Evolutionary conservation across 2,888 invertebrate genomes (phyloP).

Genomic region (Sipha maydis): DNA sequence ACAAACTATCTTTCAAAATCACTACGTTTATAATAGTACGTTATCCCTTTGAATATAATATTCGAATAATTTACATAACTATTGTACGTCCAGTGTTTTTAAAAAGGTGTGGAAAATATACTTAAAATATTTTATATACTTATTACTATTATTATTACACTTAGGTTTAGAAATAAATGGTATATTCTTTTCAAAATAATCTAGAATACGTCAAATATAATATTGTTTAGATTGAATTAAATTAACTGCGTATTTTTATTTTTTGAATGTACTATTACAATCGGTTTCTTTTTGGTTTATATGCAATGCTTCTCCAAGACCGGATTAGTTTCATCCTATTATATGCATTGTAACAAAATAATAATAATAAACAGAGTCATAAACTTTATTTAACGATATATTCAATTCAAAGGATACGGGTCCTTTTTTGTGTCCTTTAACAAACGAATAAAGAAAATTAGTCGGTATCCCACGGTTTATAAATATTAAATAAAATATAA

Average conservation of each 20-base stretch:
- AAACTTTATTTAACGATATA: conserved; percentile 48
- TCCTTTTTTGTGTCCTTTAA: conserved; percentile 56
- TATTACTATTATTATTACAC: background rate
- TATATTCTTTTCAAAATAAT: conserved; percentile 7
- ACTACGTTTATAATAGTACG: background rate
- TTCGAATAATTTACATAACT: background rate
- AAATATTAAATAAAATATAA: conserved; percentile 46
- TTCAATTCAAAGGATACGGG: conserved; percentile 59
- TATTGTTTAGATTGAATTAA: conserved; percentile 24
- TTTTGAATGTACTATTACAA: background rate
- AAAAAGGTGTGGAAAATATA: background rate
- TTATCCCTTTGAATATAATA: background rate
- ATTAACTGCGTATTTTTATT: conserved; percentile 18
- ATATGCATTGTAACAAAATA: conserved; percentile 32
- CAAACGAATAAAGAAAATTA: conserved; percentile 46
- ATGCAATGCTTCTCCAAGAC: background rate
- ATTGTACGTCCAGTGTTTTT: background rate
- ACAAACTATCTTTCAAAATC: background rate
- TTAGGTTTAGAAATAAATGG: background rate
- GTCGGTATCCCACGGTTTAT: conserved; percentile 48
- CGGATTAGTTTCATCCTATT: conserved; percentile 42
- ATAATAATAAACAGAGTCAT: conserved; percentile 27
- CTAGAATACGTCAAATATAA: background rate
- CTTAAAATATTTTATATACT: background rate
- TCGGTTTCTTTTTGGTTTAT: conserved; percentile 1